Base-by-base conservation (phyloP, 2,797 vertebrate species). In the Clamator glandarius region DNA sequence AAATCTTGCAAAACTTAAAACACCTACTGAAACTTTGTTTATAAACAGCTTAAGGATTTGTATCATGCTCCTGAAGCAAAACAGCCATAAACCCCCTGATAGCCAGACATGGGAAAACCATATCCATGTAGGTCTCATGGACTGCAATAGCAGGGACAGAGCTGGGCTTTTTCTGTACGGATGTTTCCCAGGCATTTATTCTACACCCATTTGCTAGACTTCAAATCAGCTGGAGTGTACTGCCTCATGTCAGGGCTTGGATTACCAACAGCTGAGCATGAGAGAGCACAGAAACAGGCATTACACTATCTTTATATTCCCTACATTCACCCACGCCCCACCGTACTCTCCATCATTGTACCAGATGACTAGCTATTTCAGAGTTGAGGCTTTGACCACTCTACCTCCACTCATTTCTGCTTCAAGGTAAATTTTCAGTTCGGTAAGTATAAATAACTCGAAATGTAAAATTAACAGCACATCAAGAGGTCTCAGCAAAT, bases 401-500 rank as follows among this genome's bases (percentile, higher is more conserved):
- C 79, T 39, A 25, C 26, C 28, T 50, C 25, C 25, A 64, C 10
- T 50, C 46, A 78, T 88, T 88, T 89, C 68, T 73, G n/a, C 67
- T 51, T 35, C 61, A 62, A 90, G 42, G 70, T 85, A 74, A 70
- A 80, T 87, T 80, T 74, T 69, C 80, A 89, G 66, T 76, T 84
- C 68, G 50, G 14, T 55, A 86, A 48, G 67, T 33, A 55, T 90
- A 90, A 94, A 94, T 69, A 93, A 62, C 74, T 89, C 15, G 1
- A 86, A 87, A 92, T 24, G 42, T 80, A 75, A 92, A 89, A 78
- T 73, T 67, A 84, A 61, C 7, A 31, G 62, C 21, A 54, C 73
- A 44, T 84, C 70, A 90, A 93, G 82, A 91, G 52, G 75, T 46
- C 70, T 83, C 77, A 67, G 84, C 44, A 96, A 93, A 94, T 91